Percentiles rank a stretch among this genome's conserved stretches.
phyloP scores from a whole-genome alignment of 1,140 invertebrate species.

The Oppia nitens region DNA sequence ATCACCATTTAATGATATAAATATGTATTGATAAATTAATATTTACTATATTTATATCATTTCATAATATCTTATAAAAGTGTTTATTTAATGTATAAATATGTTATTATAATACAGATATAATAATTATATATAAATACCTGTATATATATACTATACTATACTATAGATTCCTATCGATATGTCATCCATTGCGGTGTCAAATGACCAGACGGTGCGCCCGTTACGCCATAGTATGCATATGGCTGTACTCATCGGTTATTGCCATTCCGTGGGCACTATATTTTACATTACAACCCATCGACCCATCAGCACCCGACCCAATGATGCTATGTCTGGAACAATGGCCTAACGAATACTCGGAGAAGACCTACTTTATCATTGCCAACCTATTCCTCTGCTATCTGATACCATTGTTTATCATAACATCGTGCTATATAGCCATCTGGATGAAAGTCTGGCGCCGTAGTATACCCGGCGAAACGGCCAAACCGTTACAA shows the following conservation, averaged over 20 bases:
- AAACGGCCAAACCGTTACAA: slow-evolving; percentile 26
- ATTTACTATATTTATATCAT: too few relatives aligned
- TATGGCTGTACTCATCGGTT: slow-evolving; percentile 68
- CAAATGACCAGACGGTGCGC: slow-evolving; percentile 73
- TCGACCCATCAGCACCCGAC: slow-evolving; percentile 22
- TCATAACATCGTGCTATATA: slow-evolving; percentile 80
- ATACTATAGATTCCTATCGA: slow-evolving; percentile 61
- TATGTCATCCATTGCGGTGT: slow-evolving; percentile 79
- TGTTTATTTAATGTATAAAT: too few relatives aligned
- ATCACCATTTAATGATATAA: too few relatives aligned
- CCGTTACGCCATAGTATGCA: slow-evolving; percentile 66
- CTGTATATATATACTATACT: neutral
- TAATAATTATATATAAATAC: too few relatives aligned
- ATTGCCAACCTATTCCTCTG: slow-evolving; percentile 72
- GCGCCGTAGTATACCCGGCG: slow-evolving; percentile 64
- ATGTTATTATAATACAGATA: too few relatives aligned
- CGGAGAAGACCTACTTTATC: slow-evolving; percentile 67
- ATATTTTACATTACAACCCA: slow-evolving; percentile 61
- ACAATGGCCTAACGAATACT: slow-evolving; percentile 59
- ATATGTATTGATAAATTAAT: too few relatives aligned
- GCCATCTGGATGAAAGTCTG: slow-evolving; percentile 83
- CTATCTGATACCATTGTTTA: slow-evolving; percentile 76
- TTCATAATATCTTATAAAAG: too few relatives aligned
- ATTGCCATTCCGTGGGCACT: slow-evolving; percentile 74
- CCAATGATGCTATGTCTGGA: slow-evolving; percentile 55